Conservation (phyloP, 2,113 vertebrate species). For the Eidolon helvum region DNA sequence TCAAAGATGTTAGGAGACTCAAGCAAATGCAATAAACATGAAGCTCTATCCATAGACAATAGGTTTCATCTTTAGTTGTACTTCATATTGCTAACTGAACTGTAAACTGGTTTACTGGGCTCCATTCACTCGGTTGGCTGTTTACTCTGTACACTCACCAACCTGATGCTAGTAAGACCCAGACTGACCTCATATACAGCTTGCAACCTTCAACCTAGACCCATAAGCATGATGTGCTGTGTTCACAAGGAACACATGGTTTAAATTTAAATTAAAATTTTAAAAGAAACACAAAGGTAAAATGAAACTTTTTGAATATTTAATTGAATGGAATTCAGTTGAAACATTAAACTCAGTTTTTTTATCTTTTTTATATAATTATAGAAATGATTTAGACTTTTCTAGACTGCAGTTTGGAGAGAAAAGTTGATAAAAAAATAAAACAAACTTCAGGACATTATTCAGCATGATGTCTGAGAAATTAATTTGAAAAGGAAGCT, state of each 20-base stretch:
- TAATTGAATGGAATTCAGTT: conserved; percentile 42
- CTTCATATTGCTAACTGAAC: not conserved
- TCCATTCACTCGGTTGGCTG: not conserved
- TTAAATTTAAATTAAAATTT: not conserved
- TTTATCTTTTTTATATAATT: conserved; percentile 44
- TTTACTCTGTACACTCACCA: not conserved
- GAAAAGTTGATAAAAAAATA: conserved; percentile 35
- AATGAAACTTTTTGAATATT: not conserved
- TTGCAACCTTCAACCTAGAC: not conserved
- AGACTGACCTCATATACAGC: too few relatives aligned
- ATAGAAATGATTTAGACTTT: conserved; percentile 22
- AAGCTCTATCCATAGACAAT: not conserved
- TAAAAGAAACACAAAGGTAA: not conserved
- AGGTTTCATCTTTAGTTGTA: not conserved
- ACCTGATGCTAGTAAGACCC: not conserved
- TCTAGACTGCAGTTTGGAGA: not conserved
- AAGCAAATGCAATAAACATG: not conserved
- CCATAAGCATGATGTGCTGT: not conserved
- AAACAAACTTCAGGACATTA: not conserved
- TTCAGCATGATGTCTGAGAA: not conserved
- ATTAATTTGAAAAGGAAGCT: not conserved
- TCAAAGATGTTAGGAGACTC: not conserved
- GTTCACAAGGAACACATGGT: not conserved
- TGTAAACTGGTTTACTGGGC: not conserved
- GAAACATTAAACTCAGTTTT: conserved; percentile 40